Conservation (phyloP, 2,888 invertebrate species). For the Criorhina ranunculi region DNA sequence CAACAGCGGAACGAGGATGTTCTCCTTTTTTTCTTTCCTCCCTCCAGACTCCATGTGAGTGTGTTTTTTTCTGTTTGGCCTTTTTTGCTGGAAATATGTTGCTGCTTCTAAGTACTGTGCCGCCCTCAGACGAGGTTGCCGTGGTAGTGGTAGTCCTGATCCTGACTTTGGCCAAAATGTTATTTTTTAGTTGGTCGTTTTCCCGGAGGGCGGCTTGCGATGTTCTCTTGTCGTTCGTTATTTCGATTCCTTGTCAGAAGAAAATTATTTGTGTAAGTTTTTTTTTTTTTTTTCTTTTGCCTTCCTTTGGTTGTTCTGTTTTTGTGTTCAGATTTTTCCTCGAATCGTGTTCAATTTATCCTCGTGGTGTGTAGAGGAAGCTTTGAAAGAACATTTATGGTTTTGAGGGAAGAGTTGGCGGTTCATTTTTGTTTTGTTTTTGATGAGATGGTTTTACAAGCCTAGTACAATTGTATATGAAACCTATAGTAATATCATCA, state of each 20-base stretch:
- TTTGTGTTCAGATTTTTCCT: slow-evolving; percentile 21
- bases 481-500: too few relatives aligned
- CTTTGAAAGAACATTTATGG: slow-evolving; percentile 34
- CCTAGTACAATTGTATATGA: slow-evolving; percentile 2
- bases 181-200: slow-evolving; percentile 66
- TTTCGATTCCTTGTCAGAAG: slow-evolving; percentile 54
- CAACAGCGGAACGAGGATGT: slow-evolving; percentile 46
- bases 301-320: slow-evolving; percentile 5
- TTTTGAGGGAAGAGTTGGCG: slow-evolving; percentile 7
- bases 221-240: slow-evolving; percentile 46
- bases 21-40: slow-evolving; percentile 12
- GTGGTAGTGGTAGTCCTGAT: not conserved
- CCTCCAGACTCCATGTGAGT: slow-evolving; percentile 16
- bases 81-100: slow-evolving; percentile 46
- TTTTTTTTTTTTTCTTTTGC: slow-evolving; percentile 2
- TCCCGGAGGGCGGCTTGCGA: slow-evolving; percentile 45
- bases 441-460: not conserved
- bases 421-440: not conserved
- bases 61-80: slow-evolving; percentile 41
- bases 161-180: slow-evolving; percentile 60
- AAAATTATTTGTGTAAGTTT: slow-evolving; percentile 50
- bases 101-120: slow-evolving; percentile 32
- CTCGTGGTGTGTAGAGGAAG: not conserved
- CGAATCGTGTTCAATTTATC: slow-evolving; percentile 2
- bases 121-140: not conserved